A percentile compares a stretch with the other conserved stretches of the same genome.
Conservation (phyloP, 2,888 invertebrate genomes). For the Baccha elongata region DNA sequence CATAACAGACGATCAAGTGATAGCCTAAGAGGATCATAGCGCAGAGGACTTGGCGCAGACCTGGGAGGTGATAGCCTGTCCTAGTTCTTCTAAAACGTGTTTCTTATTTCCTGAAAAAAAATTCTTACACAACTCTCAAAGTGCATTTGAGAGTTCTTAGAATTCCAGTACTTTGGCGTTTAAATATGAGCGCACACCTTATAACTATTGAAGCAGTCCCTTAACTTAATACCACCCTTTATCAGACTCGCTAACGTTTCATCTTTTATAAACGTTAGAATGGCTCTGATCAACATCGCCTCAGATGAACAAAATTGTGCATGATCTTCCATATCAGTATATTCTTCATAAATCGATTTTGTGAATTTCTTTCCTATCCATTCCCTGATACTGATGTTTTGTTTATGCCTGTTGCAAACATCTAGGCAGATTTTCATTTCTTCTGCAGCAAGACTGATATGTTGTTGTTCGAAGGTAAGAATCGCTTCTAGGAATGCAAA, state of each 20-base stretch:
- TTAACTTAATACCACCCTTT: conserved; percentile 95
- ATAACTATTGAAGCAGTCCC: conserved; percentile 94
- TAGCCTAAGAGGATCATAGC: conserved; percentile 93
- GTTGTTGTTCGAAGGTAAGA: conserved; percentile 93
- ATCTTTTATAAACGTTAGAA: conserved; percentile 96
- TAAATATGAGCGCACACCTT: conserved; percentile 95
- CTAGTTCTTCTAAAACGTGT: conserved; percentile 89
- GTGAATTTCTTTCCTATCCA: conserved; percentile 91
- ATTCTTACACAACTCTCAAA: conserved; percentile 95
- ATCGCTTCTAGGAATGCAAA: conserved; percentile 96
- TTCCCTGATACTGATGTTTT: conserved; percentile 87
- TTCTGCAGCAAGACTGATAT: conserved; percentile 89
- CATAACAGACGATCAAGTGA: conserved; percentile 92
- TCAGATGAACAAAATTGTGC: conserved; percentile 98
- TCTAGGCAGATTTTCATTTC: conserved; percentile 90
- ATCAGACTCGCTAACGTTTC: conserved; percentile 96
- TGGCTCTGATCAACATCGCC: conserved; percentile 92
- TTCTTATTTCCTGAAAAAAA: conserved; percentile 95
- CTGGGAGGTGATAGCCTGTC: conserved; percentile 88
- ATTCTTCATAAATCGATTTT: conserved; percentile 89
- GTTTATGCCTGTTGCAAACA: conserved; percentile 86
- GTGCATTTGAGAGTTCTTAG: conserved; percentile 86
- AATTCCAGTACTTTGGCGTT: conserved; percentile 89
- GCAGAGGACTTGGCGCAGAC: conserved; percentile 93
- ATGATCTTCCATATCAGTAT: conserved; percentile 93